Evolutionary conservation across 2,888 invertebrate genomes (phyloP), one percentile per base, ranked within the genome.

Genomic region (Parasteatoda lunata): DNA sequence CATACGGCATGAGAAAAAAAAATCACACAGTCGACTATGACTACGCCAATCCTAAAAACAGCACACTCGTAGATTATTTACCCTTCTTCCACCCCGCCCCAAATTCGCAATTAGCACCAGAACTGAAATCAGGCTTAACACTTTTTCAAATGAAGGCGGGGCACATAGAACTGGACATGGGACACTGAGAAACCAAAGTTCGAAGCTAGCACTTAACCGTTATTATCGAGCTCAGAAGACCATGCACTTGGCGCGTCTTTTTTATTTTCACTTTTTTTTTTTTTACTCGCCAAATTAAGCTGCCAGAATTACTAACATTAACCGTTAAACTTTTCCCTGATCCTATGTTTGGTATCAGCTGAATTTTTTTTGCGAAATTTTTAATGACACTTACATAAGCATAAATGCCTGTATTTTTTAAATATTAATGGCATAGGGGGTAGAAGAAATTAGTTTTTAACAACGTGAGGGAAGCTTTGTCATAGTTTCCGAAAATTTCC

Each of bases 111-210:
- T 85, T 85, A 85, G 79, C 77, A 47, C 15, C 77, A 73, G 3
- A 69, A 51, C 65, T 48, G 84, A 79, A 84, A 84, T 84, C 84
- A 79, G 84, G 52, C 79, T 79, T 85, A 79, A 85, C 84, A 85
- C 84, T 85, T 85, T 79, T 52, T 70, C 65, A 85, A 85, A 79
- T 79, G 79, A 85, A 85, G 79, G 84, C 76, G 68, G 79, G 75
- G 30, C 47, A 54, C 15, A 48, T 11, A 68, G 51, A 84, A 73
- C 78, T 78, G 73, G 78, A 78, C 73, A 78, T 68, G 68, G 59
- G 84, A 78, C 77, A 69, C 59, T 65, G 48, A 66, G 54, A 72
- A 84, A 73, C 52, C 45, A 52, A 47, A 66, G 75, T 9, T 15
- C 68, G 70, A 49, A 84, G 70, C 75, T 59, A 13, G 65, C 84